These are phyloP conservation scores for Psittacula cyanocephala DNA, from an alignment of 2,113 vertebrate species.

Conservation along the genomic window DNA sequence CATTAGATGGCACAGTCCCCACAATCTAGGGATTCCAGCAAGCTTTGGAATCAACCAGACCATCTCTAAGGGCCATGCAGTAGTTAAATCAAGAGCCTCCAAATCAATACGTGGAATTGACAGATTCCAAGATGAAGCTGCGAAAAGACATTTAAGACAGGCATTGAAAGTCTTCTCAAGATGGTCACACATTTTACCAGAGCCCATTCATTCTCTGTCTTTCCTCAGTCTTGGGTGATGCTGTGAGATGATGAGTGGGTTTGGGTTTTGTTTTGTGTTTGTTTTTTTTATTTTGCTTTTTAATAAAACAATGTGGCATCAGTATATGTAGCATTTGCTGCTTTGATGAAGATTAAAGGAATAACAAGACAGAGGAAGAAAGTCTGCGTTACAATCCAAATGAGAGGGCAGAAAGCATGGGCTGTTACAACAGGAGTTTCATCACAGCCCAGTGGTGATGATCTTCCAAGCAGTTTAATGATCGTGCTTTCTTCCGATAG, in stretches of 20 bases:
- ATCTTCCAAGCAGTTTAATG: not conserved
- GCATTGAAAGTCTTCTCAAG: not conserved
- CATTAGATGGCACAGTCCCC: not conserved
- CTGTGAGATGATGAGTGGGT: not conserved
- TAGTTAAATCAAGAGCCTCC: not conserved
- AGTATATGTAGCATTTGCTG: not conserved
- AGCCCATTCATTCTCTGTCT: not conserved
- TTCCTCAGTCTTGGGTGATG: not conserved
- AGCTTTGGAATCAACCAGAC: not conserved
- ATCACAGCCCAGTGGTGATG: not conserved
- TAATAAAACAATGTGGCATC: not conserved
- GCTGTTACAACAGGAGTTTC: not conserved
- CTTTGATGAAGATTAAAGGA: constrained; percentile 5
- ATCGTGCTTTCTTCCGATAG: not conserved
- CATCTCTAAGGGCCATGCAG: not conserved
- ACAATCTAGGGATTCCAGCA: not conserved
- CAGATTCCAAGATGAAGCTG: not conserved
- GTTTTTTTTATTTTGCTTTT: not conserved
- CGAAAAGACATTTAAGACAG: not conserved
- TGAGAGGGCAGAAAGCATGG: not conserved
- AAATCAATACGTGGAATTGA: not conserved
- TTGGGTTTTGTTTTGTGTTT: not conserved
- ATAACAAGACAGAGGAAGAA: not conserved
- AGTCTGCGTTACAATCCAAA: not conserved
- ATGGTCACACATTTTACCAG: not conserved